Conservation (phyloP, 2,888 invertebrate genomes). For the Abrostola tripartita region DNA sequence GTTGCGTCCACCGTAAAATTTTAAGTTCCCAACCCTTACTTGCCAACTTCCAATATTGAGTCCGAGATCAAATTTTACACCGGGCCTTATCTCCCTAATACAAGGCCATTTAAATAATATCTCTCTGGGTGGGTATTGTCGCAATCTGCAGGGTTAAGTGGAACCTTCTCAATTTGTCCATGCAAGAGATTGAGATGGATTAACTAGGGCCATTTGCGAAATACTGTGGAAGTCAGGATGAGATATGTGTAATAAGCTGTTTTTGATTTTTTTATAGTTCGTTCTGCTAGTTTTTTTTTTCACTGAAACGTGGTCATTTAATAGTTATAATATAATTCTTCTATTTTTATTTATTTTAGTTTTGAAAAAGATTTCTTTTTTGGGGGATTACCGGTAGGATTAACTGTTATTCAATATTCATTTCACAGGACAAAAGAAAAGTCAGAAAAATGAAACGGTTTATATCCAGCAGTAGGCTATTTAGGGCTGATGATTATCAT, state of each 20-base stretch:
- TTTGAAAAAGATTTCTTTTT: not conserved
- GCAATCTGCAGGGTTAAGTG: constrained; percentile 35
- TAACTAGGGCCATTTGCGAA: constrained; percentile 30
- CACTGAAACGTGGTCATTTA: no score
- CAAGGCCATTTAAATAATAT: constrained; percentile 51
- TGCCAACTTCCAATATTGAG: constrained; percentile 39
- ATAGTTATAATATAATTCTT: not conserved
- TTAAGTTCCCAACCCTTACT: constrained; percentile 38
- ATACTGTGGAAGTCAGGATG: constrained; percentile 7
- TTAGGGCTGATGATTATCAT: no score
- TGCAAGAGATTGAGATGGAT: constrained; percentile 32
- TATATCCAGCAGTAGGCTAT: no score
- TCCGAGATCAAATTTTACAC: constrained; percentile 40
- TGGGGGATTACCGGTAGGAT: not conserved
- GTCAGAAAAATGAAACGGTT: no score
- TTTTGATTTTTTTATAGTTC: not conserved
- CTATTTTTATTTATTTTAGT: not conserved
- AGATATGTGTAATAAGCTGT: not conserved
- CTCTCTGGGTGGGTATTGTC: constrained; percentile 37
- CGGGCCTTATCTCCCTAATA: constrained; percentile 34
- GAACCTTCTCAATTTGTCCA: constrained; percentile 39
- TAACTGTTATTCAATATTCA: not conserved
- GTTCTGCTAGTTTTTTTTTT: not conserved
- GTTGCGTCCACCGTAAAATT: constrained; percentile 48
- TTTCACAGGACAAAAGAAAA: no score